Base-by-base conservation (phyloP, 1,140 invertebrate species). In the Cyphomyrmex costatus region DNA sequence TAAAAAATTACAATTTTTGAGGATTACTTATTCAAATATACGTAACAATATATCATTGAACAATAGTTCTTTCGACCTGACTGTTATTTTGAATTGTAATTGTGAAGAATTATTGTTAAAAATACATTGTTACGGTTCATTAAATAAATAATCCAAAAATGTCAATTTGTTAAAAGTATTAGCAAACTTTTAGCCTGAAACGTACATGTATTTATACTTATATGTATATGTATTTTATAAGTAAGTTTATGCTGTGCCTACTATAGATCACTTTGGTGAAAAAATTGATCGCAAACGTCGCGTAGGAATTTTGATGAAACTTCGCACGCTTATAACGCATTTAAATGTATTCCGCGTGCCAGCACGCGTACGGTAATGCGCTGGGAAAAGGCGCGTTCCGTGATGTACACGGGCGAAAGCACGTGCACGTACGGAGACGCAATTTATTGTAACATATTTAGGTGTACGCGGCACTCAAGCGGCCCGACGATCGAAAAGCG, bases 361-460 rank as follows among this genome's bases (percentile, higher is more conserved):
- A 49, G 16, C 33, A 73, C 66, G 79, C 65, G 36, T 73, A 60
- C 51, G 49, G 16, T 80, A 68, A 80, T 70, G 42, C 33, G 46
- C 19, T 21, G n/a, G 27, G 65, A 73, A 60, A 30, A 73, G 68
- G 27, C 33, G 51, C 79, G 33, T 33, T 71, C 49, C 21, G 14
- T 7, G 49, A 80, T 42, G 65, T 80, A 70, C 63, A 63, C 77
- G 77, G 46, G 77, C 51, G 61, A 51, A 79, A 66, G 53, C 61
- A 68, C 27, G 78, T 19, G 24, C 49, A 42, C 68, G 51, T 51
- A 73, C 79, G 51, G 53, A 60, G 66, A 30, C 66, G 51, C 36
- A 73, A 82, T 83, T 83, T 60, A 49, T 83, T 70, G 53, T 60
- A 60, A 83, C 56, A 74, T 74, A 80, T 80, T 70, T 80, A 73